phyloP scores from a whole-genome alignment of 1,140 invertebrate genomes.

The Meteorus sp. region DNA sequence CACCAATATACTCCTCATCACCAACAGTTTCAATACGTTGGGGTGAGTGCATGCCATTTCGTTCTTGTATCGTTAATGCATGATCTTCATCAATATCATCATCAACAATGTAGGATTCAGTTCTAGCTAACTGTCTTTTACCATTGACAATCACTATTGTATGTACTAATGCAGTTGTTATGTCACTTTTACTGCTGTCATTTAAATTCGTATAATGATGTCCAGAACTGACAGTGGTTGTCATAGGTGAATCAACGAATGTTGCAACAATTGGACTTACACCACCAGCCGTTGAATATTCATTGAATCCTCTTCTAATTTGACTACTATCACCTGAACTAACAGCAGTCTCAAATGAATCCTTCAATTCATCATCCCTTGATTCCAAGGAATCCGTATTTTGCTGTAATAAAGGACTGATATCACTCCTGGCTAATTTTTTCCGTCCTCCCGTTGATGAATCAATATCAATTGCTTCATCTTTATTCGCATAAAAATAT shows the following conservation, averaged over 20 bases:
- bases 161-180: conserved; percentile 50
- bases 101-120: conserved; percentile 50
- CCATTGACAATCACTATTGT: conserved; percentile 41
- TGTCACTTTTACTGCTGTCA: no score
- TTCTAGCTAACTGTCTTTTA: conserved; percentile 42
- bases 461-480: conserved; percentile 30
- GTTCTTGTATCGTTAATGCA: no score
- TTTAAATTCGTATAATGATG: no score
- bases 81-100: conserved; percentile 43
- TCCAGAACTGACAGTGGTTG: no score
- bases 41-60: no score
- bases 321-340: conserved; percentile 60
- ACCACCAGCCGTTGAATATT: conserved; percentile 52
- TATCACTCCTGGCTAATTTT: conserved; percentile 44
- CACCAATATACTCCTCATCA: conserved; percentile 48
- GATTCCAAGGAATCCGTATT: conserved; percentile 63
- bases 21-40: conserved; percentile 36
- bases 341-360: conserved; percentile 65
- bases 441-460: conserved; percentile 37
- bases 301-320: conserved; percentile 44
- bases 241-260: conserved; percentile 42
- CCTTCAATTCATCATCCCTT: conserved; percentile 61
- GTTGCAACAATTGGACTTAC: conserved; percentile 39
- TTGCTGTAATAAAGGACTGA: conserved; percentile 54
- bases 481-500: conserved; percentile 45